Percentiles rank a stretch among this genome's conserved stretches.
These are phyloP conservation scores for Propithecus coquereli DNA, from an alignment of 2,113 vertebrate species.

Conservation along the genomic window DNA sequence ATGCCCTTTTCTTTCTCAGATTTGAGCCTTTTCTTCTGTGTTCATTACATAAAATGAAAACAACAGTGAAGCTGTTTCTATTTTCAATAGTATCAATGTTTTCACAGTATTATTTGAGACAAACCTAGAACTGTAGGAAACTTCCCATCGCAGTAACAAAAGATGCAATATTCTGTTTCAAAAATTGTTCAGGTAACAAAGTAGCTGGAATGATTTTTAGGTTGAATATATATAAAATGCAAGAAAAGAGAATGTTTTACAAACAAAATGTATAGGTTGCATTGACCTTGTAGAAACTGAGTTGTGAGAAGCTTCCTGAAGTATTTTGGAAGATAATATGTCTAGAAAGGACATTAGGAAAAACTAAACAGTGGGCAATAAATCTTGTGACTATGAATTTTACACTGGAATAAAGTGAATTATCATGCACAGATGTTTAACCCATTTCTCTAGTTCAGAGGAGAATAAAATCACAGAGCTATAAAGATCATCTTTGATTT, in stretches of 20 bases:
- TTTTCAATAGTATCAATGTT: constrained; percentile 26
- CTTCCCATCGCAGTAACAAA: neutral
- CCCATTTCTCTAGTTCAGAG: constrained; percentile 18
- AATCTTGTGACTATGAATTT: neutral
- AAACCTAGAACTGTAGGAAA: constrained; percentile 24
- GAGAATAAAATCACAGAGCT: neutral
- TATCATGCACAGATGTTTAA: neutral
- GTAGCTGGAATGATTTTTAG: constrained; percentile 3
- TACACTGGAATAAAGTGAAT: constrained; percentile 42
- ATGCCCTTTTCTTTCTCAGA: constrained; percentile 11
- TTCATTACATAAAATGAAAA: constrained; percentile 61
- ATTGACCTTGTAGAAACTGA: constrained; percentile 1
- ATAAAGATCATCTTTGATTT: neutral
- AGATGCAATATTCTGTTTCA: constrained; percentile 33
- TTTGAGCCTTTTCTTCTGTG: neutral
- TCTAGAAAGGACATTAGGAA: neutral
- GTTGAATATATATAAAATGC: neutral
- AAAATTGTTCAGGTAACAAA: neutral
- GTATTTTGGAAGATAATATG: constrained; percentile 19
- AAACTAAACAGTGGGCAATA: neutral
- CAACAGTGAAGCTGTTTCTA: neutral
- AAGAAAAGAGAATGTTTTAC: constrained; percentile 12
- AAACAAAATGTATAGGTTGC: neutral
- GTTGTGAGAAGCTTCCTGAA: neutral
- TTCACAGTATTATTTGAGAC: constrained; percentile 33